A percentile compares a stretch with the other conserved stretches of the same genome.
Evolutionary conservation across 1,140 invertebrate species (phyloP).

Genomic region (Metopolophium dirhodum): DNA sequence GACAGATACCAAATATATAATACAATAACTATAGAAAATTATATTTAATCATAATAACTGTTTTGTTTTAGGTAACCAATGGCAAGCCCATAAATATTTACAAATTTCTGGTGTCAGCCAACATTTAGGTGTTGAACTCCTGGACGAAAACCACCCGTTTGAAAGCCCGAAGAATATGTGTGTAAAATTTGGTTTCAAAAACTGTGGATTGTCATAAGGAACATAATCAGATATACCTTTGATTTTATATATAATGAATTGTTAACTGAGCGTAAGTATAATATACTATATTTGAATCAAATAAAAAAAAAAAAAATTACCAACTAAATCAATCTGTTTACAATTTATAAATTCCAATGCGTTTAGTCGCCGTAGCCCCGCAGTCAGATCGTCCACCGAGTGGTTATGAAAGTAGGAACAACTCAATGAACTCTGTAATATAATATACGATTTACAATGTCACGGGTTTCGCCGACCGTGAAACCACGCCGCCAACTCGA

Average conservation of each 20-base stretch:
- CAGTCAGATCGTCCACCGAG: background rate
- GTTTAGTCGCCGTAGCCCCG: background rate
- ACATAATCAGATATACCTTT: background rate
- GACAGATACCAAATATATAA: background rate
- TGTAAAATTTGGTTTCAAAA: background rate
- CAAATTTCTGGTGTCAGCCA: background rate
- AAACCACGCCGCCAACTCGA: background rate
- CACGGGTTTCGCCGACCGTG: conserved; percentile 21
- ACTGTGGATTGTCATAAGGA: background rate
- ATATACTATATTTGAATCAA: background rate
- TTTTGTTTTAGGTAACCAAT: background rate
- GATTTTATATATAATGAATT: background rate
- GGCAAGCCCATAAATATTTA: no score
- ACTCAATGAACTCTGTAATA: conserved; percentile 28
- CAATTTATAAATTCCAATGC: background rate
- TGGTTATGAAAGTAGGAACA: conserved; percentile 38
- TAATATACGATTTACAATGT: conserved; percentile 26
- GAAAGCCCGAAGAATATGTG: background rate
- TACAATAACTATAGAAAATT: background rate
- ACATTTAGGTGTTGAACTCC: background rate
- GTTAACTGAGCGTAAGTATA: background rate
- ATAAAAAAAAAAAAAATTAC: background rate
- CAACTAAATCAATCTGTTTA: background rate
- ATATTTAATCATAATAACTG: background rate
- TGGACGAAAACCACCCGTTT: background rate